phyloP scores from a whole-genome alignment of 2,113 vertebrate genomes.

The Crotalus horridus region DNA sequence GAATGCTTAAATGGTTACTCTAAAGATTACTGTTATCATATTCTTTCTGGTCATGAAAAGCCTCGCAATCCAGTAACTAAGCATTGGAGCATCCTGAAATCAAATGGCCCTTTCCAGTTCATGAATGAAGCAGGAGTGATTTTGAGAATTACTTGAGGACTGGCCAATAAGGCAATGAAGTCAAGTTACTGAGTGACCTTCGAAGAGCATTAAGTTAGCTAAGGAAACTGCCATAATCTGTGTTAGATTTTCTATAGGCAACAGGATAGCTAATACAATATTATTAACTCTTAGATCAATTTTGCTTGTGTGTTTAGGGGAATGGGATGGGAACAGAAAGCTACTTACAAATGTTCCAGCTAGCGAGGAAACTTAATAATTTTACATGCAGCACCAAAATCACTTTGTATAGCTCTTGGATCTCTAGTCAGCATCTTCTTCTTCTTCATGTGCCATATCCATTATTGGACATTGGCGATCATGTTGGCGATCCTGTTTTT shows the following conservation, averaged over 20 bases:
- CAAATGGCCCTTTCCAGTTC: constrained; percentile 15
- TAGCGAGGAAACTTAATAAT: not conserved
- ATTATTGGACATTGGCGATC: too few species aligned
- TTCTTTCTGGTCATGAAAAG: not conserved
- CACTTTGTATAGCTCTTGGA: not conserved
- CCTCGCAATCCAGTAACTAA: not conserved
- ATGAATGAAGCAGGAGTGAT: constrained; percentile 8
- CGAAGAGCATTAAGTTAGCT: constrained; percentile 4
- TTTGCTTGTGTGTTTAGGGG: not conserved
- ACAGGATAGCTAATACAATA: not conserved
- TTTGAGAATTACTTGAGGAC: constrained; percentile 23
- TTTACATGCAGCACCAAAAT: not conserved
- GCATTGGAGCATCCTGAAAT: not conserved
- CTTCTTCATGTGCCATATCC: too few species aligned
- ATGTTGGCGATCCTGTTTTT: too few species aligned
- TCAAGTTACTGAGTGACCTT: not conserved
- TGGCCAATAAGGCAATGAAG: not conserved
- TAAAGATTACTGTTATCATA: constrained; percentile 1
- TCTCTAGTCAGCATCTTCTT: not conserved
- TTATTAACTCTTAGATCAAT: constrained; percentile 6
- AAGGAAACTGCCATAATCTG: constrained; percentile 15
- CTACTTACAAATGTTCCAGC: not conserved
- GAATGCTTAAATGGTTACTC: not conserved
- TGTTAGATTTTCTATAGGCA: constrained; percentile 4
- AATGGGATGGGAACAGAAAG: constrained; percentile 10